phyloP scores from a whole-genome alignment of 2,888 invertebrate species.

The Spialia ferax region DNA sequence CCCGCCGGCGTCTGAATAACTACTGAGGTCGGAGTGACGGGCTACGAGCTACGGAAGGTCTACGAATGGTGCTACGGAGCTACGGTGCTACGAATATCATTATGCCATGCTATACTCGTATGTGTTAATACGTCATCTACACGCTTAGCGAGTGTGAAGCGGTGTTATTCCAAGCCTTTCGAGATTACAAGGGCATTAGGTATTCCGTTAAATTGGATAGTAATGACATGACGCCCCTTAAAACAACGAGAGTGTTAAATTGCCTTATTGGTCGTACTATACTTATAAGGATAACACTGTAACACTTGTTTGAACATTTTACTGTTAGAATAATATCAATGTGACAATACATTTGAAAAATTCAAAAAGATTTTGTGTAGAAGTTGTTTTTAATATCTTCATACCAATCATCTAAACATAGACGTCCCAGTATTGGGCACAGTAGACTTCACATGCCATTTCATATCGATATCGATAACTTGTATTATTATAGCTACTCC shows the following conservation, averaged over 20 bases:
- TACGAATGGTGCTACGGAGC: slow-evolving; percentile 15
- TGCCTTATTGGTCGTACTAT: background rate
- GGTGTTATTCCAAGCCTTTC: slow-evolving; percentile 51
- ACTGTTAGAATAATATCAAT: no score
- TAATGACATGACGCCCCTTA: slow-evolving; percentile 24
- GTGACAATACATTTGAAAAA: no score
- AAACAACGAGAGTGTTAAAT: background rate
- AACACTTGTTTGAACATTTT: background rate
- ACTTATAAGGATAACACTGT: background rate
- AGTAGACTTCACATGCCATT: no score
- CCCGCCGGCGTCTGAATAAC: slow-evolving; percentile 42
- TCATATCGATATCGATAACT: no score
- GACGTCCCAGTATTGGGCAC: no score
- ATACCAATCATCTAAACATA: no score
- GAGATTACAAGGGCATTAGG: slow-evolving; percentile 43
- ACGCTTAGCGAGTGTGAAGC: slow-evolving; percentile 50
- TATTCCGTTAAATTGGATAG: slow-evolving; percentile 40
- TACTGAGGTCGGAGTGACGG: slow-evolving; percentile 44
- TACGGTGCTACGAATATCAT: slow-evolving; percentile 1
- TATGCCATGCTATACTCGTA: no score
- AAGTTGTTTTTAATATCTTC: no score
- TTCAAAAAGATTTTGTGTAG: no score
- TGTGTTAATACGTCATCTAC: slow-evolving; percentile 29
- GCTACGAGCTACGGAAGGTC: background rate
- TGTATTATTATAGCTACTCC: no score